Evolutionary conservation across 2,888 invertebrate species (phyloP).

Genomic region (Bimastos eiseni): DNA sequence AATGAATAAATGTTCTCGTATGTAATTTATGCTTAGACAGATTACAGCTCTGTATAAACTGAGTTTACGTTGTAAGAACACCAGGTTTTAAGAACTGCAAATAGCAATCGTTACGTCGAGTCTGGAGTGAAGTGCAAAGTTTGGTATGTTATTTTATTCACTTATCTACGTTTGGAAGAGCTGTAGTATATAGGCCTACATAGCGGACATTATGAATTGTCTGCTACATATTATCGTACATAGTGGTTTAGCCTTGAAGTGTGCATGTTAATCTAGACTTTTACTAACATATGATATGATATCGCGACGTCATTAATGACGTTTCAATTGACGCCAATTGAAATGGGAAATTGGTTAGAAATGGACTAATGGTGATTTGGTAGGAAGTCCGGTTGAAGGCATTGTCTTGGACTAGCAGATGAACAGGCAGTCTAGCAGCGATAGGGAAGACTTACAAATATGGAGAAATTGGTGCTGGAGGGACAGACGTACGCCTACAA

Average conservation of each 20-base stretch:
- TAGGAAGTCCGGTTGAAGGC: neutral
- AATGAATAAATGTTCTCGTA: too few relatives aligned
- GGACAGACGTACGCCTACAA: neutral
- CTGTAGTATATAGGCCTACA: neutral
- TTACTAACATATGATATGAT: neutral
- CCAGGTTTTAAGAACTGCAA: neutral
- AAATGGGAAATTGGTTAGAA: neutral
- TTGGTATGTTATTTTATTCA: neutral
- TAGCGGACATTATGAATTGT: neutral
- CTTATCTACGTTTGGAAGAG: constrained; percentile 1
- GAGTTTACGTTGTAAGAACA: neutral
- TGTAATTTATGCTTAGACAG: neutral
- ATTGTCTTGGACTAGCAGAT: neutral
- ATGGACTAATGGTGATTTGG: neutral
- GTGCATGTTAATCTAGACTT: neutral
- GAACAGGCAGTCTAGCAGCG: neutral
- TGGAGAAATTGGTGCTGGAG: neutral
- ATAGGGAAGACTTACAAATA: neutral
- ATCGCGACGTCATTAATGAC: neutral
- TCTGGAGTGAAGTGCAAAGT: neutral
- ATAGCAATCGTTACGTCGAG: neutral
- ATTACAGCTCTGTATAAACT: neutral
- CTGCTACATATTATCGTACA: neutral
- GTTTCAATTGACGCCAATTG: neutral
- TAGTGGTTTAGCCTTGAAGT: neutral